These are phyloP conservation scores for Porites australiensis DNA, from an alignment of 64 coral and sea anemone genomes.

Conservation along the genomic window DNA sequence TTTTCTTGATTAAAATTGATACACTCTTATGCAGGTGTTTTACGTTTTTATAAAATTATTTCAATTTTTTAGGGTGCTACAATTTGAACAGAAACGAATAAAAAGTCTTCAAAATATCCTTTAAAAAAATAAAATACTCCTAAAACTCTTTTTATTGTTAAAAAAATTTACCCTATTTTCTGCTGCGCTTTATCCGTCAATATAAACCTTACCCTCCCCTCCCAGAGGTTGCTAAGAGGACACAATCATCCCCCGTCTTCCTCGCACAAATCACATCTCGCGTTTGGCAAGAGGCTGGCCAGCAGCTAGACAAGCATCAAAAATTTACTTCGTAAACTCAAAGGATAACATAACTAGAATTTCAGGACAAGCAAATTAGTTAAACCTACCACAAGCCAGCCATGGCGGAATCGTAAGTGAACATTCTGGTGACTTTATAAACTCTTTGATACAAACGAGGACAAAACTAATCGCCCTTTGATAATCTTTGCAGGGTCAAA, in stretches of 20 bases:
- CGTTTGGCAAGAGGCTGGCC: neutral
- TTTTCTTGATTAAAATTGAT: too few species aligned
- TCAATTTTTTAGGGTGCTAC: too few species aligned
- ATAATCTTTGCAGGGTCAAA: conserved; percentile 83
- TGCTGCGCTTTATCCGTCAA: too few species aligned
- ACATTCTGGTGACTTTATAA: neutral
- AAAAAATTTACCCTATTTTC: neutral
- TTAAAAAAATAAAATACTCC: too few species aligned
- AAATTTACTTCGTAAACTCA: neutral
- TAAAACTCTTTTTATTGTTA: too few species aligned
- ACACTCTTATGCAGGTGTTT: too few species aligned
- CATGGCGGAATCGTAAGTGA: conserved; percentile 51
- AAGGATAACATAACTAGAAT: neutral
- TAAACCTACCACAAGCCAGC: neutral
- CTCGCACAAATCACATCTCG: neutral
- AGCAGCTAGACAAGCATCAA: neutral
- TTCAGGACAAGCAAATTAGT: neutral
- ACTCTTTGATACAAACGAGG: neutral
- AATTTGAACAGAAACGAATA: too few species aligned
- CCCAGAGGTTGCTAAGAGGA: neutral
- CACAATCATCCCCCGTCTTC: neutral
- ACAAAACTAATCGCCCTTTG: conserved; percentile 27
- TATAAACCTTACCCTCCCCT: neutral
- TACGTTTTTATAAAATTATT: too few species aligned
- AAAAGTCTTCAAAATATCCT: too few species aligned